Percentiles rank a stretch among this genome's conserved stretches.
phyloP scores from a whole-genome alignment of 2,797 vertebrate genomes.

The Mormyrus proboscirostris region DNA sequence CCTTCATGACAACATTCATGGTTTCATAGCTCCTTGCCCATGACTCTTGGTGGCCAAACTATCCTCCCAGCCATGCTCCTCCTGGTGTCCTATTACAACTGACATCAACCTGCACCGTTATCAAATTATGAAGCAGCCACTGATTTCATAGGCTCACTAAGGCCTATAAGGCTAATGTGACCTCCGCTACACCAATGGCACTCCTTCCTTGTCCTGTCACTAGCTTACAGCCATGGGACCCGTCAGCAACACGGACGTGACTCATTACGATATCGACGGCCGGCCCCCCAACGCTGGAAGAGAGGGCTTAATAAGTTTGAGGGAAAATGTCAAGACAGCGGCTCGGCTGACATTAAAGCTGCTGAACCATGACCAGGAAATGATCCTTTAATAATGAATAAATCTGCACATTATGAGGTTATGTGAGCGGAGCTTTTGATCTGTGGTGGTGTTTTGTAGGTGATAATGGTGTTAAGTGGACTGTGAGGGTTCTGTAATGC shows the following conservation, averaged over 20 bases:
- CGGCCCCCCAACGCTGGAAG: not conserved
- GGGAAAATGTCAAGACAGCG: not conserved
- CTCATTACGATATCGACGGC: not conserved
- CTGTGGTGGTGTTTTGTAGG: not conserved
- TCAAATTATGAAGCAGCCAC: not conserved
- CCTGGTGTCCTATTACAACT: not conserved
- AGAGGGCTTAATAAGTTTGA: not conserved
- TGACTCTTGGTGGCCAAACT: not conserved
- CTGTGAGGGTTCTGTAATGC: not conserved
- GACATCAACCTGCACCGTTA: not conserved
- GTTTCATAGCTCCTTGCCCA: not conserved
- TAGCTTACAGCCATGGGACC: not conserved
- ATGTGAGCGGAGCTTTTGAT: not conserved
- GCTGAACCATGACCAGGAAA: not conserved
- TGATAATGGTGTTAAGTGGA: not conserved
- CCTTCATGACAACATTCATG: not conserved
- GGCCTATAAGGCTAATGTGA: not conserved
- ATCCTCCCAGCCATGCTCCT: not conserved
- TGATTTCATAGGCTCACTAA: not conserved
- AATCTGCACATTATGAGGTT: not conserved
- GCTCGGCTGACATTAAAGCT: not conserved
- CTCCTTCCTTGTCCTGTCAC: not conserved
- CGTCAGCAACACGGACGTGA: not conserved
- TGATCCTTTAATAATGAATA: conserved; percentile 1
- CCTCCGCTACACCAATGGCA: not conserved